Conservation (phyloP, 2,888 invertebrate species). For the Lasioglossum calceatum region DNA sequence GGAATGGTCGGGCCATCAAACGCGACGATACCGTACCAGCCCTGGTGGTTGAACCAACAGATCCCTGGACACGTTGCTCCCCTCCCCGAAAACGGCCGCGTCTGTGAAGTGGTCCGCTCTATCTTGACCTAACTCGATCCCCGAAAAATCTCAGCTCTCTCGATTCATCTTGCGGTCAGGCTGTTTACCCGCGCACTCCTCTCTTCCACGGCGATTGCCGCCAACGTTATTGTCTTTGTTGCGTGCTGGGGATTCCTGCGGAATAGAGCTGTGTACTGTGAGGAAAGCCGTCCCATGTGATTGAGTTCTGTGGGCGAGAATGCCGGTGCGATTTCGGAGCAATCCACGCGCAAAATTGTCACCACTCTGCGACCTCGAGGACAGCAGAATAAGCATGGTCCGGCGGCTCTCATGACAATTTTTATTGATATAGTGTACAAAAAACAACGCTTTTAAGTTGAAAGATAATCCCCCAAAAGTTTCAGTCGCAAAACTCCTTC, state of each 20-base stretch:
- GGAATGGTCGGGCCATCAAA: constrained; percentile 79
- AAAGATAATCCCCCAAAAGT: no score
- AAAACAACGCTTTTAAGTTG: no score
- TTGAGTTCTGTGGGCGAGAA: neutral
- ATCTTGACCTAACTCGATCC: neutral
- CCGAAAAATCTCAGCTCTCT: neutral
- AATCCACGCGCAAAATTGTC: neutral
- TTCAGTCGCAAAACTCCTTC: no score
- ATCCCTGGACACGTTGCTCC: neutral
- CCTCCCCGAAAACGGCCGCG: neutral
- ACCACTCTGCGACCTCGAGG: neutral
- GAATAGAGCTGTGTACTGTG: neutral
- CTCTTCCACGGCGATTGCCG: neutral
- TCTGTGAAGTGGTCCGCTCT: neutral
- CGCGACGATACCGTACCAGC: constrained; percentile 71
- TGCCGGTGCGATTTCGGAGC: neutral
- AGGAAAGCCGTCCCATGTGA: neutral
- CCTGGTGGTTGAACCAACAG: constrained; percentile 19
- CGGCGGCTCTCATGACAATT: no score
- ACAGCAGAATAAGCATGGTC: neutral
- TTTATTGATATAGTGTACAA: no score
- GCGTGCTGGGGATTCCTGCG: neutral
- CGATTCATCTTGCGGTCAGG: neutral
- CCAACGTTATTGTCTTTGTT: neutral
- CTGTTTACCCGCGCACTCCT: neutral